Evolutionary conservation across 30 jellyfish, hydroid and myxozoan species (phyloP).

Genomic region (Catostylus mosaicus): DNA sequence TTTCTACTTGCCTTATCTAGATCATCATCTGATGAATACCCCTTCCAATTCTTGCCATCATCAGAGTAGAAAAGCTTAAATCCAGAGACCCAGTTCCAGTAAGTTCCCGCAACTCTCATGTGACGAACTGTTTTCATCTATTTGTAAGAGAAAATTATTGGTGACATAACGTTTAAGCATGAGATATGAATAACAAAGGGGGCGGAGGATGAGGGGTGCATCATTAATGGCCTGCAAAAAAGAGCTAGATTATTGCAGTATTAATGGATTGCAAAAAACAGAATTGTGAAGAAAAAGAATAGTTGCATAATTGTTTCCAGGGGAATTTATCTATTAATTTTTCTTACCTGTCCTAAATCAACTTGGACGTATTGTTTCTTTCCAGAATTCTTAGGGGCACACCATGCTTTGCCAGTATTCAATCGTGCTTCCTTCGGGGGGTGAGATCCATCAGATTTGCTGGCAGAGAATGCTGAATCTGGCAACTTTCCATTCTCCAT

Average conservation of each 20-base stretch:
- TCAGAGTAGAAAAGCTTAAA: constrained; percentile 54
- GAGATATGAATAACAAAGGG: neutral
- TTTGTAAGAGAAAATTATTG: neutral
- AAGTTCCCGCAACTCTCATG: constrained; percentile 44
- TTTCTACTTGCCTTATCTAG: constrained; percentile 36
- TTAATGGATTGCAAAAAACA: too few species aligned
- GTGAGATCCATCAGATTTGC: neutral
- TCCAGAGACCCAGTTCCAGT: constrained; percentile 42
- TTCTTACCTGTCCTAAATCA: constrained; percentile 59
- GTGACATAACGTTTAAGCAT: neutral
- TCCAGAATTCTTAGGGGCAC: constrained; percentile 16
- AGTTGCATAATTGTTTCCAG: too few species aligned
- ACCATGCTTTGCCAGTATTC: constrained; percentile 51
- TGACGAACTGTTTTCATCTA: constrained; percentile 47
- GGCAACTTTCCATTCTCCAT: constrained; percentile 63
- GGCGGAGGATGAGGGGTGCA: too few species aligned
- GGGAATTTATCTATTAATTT: too few species aligned
- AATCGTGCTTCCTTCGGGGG: constrained; percentile 60
- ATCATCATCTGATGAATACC: constrained; percentile 36
- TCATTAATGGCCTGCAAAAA: too few species aligned
- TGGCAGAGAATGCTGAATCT: constrained; percentile 57
- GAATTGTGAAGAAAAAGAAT: too few species aligned
- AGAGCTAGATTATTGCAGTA: too few species aligned
- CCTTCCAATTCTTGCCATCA: constrained; percentile 50
- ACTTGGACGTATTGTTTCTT: constrained; percentile 56